These are phyloP conservation scores for Drosophila nigricruria DNA, from an alignment of 2,888 invertebrate species.

Conservation along the genomic window DNA sequence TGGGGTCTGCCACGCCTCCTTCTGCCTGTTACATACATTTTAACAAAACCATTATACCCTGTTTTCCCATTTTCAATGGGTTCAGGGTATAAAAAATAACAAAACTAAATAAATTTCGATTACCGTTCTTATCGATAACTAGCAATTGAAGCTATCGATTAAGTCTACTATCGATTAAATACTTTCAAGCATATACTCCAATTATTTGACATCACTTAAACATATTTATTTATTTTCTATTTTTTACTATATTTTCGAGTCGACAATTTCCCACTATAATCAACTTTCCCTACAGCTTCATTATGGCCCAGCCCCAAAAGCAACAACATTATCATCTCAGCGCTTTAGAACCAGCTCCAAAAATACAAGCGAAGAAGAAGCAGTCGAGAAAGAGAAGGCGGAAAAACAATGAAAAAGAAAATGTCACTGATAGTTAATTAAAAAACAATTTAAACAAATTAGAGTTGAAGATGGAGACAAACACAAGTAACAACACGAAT, in stretches of 20 bases:
- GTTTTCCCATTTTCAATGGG: too few relatives aligned
- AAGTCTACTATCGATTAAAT: background rate
- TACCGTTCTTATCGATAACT: background rate
- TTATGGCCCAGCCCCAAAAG: conserved; percentile 29
- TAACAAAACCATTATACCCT: too few relatives aligned
- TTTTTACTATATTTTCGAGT: background rate
- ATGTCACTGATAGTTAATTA: conserved; percentile 80
- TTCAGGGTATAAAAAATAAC: too few relatives aligned
- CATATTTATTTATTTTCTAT: conserved; percentile 8
- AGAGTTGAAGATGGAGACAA: conserved; percentile 64
- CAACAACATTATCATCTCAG: conserved; percentile 30
- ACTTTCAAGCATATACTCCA: background rate
- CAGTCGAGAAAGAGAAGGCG: conserved; percentile 28
- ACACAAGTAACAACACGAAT: conserved; percentile 14
- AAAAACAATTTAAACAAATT: conserved; percentile 82
- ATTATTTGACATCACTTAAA: background rate
- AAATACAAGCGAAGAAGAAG: background rate
- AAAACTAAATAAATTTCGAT: background rate
- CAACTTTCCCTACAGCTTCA: conserved; percentile 64
- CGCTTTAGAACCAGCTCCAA: conserved; percentile 30
- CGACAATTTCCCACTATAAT: conserved; percentile 25
- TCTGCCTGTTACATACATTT: too few relatives aligned
- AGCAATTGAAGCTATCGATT: background rate
- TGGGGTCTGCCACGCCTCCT: too few relatives aligned
- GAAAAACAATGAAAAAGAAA: conserved; percentile 66